These are phyloP conservation scores for Luperina testacea DNA, from an alignment of 2,888 invertebrate genomes.

Conservation along the genomic window DNA sequence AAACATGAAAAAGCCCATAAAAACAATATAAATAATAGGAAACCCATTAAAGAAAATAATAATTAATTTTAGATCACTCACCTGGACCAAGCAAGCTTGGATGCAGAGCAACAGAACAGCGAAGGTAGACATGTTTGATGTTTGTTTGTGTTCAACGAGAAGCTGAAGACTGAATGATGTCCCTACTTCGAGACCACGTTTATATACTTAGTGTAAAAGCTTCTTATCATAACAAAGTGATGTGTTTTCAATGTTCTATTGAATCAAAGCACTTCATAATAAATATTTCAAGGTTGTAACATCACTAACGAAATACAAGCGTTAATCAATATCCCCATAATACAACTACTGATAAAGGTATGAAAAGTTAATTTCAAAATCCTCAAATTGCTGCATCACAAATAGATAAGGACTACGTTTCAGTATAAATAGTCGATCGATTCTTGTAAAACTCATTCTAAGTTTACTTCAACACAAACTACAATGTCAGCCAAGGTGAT, in stretches of 20 bases:
- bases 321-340: constrained; percentile 1
- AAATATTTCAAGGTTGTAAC: background rate
- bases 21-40: background rate
- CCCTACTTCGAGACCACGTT: background rate
- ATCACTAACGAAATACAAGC: background rate
- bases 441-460: background rate
- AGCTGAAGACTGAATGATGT: background rate
- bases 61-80: background rate
- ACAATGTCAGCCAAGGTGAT: constrained; percentile 25
- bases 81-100: constrained; percentile 11
- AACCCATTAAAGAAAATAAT: background rate
- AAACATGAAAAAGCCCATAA: too few relatives aligned
- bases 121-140: background rate
- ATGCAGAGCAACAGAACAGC: constrained; percentile 6
- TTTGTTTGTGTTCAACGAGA: background rate
- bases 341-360: background rate
- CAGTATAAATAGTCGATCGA: too few relatives aligned
- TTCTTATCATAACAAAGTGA: background rate
- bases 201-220: background rate
- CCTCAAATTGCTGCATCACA: constrained; percentile 8
- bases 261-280: background rate
- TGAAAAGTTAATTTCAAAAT: too few relatives aligned
- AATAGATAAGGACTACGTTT: background rate
- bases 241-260: background rate
- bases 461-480: background rate